These are phyloP conservation scores for Drosophila putrida DNA, from an alignment of 2,888 invertebrate species.

Conservation along the genomic window DNA sequence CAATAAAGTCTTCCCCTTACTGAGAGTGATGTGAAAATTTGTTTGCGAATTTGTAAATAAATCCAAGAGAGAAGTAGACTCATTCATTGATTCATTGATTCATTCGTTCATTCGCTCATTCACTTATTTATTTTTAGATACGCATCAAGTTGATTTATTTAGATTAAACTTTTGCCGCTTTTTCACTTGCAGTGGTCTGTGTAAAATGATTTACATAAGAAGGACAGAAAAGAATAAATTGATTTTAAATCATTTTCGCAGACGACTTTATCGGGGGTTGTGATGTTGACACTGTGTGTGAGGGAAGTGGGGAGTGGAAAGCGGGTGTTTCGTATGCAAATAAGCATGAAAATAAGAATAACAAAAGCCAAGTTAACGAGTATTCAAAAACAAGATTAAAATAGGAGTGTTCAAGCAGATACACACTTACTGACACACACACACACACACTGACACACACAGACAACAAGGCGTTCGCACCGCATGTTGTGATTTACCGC, in stretches of 20 bases:
- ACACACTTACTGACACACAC: constrained; percentile 12
- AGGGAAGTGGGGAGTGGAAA: background rate
- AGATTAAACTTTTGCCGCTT: constrained; percentile 65
- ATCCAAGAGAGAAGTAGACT: constrained; percentile 38
- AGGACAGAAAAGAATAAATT: constrained; percentile 81
- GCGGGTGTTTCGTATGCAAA: constrained; percentile 69
- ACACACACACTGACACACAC: constrained; percentile 14
- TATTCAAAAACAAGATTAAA: constrained; percentile 82
- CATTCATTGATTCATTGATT: constrained; percentile 52
- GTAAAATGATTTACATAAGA: constrained; percentile 81
- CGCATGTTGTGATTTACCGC: constrained; percentile 75
- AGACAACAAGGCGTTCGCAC: constrained; percentile 26
- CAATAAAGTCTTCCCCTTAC: background rate
- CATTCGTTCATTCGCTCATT: constrained; percentile 54
- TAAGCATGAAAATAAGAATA: constrained; percentile 82
- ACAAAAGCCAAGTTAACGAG: constrained; percentile 81
- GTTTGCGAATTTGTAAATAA: constrained; percentile 82
- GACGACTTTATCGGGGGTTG: constrained; percentile 45
- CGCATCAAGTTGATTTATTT: constrained; percentile 83
- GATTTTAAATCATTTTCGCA: constrained; percentile 83
- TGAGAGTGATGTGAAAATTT: constrained; percentile 69
- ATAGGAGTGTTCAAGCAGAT: constrained; percentile 71
- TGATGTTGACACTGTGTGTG: constrained; percentile 41
- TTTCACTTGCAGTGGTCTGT: constrained; percentile 45
- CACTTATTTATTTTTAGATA: constrained; percentile 65